Conservation (phyloP, 2,888 invertebrate genomes). For the Acronicta alni region DNA sequence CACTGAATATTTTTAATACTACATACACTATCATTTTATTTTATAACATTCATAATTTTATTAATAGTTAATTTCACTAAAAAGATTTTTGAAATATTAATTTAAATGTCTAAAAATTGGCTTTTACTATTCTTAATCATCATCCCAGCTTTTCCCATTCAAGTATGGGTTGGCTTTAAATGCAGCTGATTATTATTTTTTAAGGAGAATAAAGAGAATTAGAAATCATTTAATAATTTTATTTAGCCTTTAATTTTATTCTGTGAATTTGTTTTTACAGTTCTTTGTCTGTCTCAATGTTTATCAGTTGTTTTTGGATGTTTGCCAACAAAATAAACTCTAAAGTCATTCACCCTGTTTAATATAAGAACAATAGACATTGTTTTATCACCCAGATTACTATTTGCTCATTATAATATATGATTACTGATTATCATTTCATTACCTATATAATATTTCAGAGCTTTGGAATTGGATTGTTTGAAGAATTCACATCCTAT, state of each 20-base stretch:
- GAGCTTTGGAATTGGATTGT: constrained; percentile 95
- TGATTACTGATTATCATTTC: constrained; percentile 15
- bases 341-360: constrained; percentile 56
- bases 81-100: too few relatives aligned
- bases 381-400: constrained; percentile 34
- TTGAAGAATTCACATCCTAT: constrained; percentile 98
- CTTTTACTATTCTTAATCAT: too few relatives aligned
- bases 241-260: too few relatives aligned
- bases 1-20: neutral
- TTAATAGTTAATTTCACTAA: too few relatives aligned
- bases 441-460: constrained; percentile 64
- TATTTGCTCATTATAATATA: constrained; percentile 33
- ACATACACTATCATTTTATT: neutral
- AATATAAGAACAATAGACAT: constrained; percentile 57
- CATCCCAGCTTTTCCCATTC: too few relatives aligned
- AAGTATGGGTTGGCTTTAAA: too few relatives aligned
- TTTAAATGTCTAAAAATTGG: too few relatives aligned
- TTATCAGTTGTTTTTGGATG: constrained; percentile 52
- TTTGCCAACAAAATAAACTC: constrained; percentile 58
- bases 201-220: too few relatives aligned
- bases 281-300: constrained; percentile 30
- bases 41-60: too few relatives aligned
- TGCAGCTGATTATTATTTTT: too few relatives aligned
- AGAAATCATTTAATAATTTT: too few relatives aligned
- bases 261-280: too few relatives aligned